These are phyloP conservation scores for Coelopa pilipes DNA, from an alignment of 2,888 invertebrate species.

Conservation along the genomic window DNA sequence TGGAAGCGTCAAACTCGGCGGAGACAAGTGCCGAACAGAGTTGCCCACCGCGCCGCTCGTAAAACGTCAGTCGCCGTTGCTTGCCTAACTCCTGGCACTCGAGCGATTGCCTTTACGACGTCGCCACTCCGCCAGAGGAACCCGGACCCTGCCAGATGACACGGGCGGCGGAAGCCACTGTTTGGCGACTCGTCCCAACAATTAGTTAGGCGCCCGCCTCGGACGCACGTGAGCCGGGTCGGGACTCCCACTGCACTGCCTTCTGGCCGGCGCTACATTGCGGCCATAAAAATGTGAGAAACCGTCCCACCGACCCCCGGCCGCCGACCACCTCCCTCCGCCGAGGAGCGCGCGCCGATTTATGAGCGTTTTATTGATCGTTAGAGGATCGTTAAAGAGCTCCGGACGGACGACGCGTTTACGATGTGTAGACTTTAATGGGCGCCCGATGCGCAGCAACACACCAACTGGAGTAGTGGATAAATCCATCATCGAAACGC, in stretches of 20 bases:
- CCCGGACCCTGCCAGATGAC: too few species aligned
- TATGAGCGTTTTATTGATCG: conserved; percentile 35
- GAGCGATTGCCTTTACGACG: too few species aligned
- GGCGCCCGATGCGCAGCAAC: not conserved
- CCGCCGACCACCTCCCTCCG: not conserved
- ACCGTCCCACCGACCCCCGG: not conserved
- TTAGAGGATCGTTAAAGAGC: conserved; percentile 26
- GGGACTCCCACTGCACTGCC: not conserved
- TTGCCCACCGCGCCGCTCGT: not conserved
- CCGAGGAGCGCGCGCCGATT: conserved; percentile 17
- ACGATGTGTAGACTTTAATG: conserved; percentile 2
- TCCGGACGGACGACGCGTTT: not conserved
- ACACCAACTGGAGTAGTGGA: not conserved
- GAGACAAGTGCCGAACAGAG: not conserved
- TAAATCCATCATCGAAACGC: not conserved
- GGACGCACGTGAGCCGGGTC: not conserved
- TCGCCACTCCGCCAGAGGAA: too few species aligned
- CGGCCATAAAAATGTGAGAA: not conserved
- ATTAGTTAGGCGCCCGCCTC: not conserved
- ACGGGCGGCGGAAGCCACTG: too few species aligned
- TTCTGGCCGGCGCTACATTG: not conserved
- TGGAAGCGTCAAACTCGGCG: not conserved
- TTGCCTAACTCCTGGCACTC: not conserved
- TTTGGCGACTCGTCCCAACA: not conserved
- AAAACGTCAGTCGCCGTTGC: not conserved